Evolutionary conservation across 2,113 vertebrate genomes (phyloP), one percentile per base, ranked within the genome.

Genomic region (Grammomys surdaster): DNA sequence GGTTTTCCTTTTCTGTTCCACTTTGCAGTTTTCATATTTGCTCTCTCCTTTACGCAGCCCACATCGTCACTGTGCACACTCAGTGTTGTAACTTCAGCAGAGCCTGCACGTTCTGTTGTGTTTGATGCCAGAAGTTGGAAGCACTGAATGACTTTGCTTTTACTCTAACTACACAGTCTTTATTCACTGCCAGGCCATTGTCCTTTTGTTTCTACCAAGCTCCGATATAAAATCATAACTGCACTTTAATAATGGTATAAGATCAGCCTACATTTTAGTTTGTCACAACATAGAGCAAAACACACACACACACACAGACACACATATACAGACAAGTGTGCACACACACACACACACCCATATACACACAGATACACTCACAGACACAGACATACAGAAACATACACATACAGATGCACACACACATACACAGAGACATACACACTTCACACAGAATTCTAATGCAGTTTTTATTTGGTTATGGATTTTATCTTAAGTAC

Each of bases 51-150:
- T 31, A 12, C 7, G 0, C 12, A 2, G 24, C 11, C 33, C 48
- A 60, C 36, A 65, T 65, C 73, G 14, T 72, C 13, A 87, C 19
- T 5, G 19, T 67, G 67, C 33, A 56, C 43, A 31, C 65, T 87
- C 4, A 77, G 54, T 81, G 92, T 75, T 65, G 6, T 16, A 89
- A 31, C 60, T 63, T 72, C 36, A 84, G 24, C n/a, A 80, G 51
- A 46, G 90, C 73, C 10, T 0, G 43, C 26, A 31, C n/a, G 40
- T 48, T 89, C 26, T 85, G 3, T n/a, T 75, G 17, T 58, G 33
- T 17, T 56, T 92, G n/a, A 88, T 75, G 54, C 80, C n/a, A 91
- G 51, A 81, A 82, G 65, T 6, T 40, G 7, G 78, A 95, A 95
- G 33, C 51, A 75, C n/a, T 4, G 43, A 60, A 69, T 43, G 11